phyloP scores from a whole-genome alignment of 2,113 vertebrate genomes.

The Alligator mississippiensis region DNA sequence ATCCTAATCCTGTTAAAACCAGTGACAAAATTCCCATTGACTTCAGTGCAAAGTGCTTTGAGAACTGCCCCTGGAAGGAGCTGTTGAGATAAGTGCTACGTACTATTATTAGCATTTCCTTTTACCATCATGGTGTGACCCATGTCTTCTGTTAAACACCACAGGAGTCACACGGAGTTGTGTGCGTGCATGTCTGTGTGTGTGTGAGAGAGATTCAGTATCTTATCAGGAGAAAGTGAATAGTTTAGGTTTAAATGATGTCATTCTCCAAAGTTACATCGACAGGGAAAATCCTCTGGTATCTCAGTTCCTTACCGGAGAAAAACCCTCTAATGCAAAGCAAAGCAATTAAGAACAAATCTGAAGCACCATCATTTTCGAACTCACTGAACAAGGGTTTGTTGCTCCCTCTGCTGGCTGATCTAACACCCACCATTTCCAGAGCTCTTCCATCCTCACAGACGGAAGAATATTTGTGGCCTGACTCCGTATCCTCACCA shows the following conservation, averaged over 20 bases:
- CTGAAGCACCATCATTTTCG: fast-evolving
- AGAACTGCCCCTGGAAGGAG: not conserved
- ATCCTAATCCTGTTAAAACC: fast-evolving
- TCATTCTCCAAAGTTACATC: not conserved
- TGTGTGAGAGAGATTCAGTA: too few species aligned
- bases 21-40: not conserved
- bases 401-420: slow-evolving; percentile 32
- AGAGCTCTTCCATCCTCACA: fast-evolving
- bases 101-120: not conserved
- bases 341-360: not conserved
- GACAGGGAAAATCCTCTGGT: not conserved
- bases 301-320: fast-evolving
- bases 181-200: not conserved
- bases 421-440: fast-evolving
- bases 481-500: not conserved
- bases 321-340: not conserved
- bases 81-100: not conserved
- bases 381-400: not conserved
- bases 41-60: not conserved
- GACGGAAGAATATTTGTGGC: not conserved
- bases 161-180: fast-evolving
- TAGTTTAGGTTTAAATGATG: not conserved
- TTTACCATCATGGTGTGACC: not conserved
- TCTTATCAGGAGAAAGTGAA: not conserved
- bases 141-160: fast-evolving